Evolutionary conservation across 2,888 invertebrate genomes (phyloP), one percentile per base, ranked within the genome.

Genomic region (Euplagia quadripunctaria): DNA sequence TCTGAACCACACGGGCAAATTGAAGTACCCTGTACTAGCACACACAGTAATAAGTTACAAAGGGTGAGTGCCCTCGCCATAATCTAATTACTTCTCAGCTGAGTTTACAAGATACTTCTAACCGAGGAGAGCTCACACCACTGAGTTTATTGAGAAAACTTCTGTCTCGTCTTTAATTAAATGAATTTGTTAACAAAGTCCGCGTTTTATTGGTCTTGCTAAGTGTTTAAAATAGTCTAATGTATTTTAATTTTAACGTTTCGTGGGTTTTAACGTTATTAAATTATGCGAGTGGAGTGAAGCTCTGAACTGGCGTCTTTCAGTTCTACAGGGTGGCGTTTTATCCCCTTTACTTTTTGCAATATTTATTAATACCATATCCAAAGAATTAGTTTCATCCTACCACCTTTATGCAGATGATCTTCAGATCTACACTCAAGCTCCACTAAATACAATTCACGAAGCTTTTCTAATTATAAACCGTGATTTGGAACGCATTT

Each of bases 151-250:
- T 80, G 70, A 72, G 71, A 65, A 78, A 82, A 83, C 78, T 83
- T 83, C 76, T 46, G 72, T 75, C 68, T 78, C 74, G 75, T 63
- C 77, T 83, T 76, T 82, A 83, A 83, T 83, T 79, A 83, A 83
- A 83, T 74, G 72, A 77, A 79, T 82, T 82, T 79, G 80, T 81
- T 77, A 66, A 64, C 72, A 61, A 77, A 79, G 68, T 46, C 31
- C 69, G 71, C 70, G 79, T 82, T 82, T 76, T 80, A 80, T 80
- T 76, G 73, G 55, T 80, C 58, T 77, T 77, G 71, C 42, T 80
- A 61, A 72, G 42, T 55, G 52, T 70, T 64, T 63, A 64, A 65
- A 55, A 20, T 71, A 68, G n/a, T 72, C 31, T 51, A 65, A 20
- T 64, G 43, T 55, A 71, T 65, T 65, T 55, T 41, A 58, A 68